Base-by-base conservation (phyloP, 1,140 invertebrate species). In the Trichonephila inaurata region DNA sequence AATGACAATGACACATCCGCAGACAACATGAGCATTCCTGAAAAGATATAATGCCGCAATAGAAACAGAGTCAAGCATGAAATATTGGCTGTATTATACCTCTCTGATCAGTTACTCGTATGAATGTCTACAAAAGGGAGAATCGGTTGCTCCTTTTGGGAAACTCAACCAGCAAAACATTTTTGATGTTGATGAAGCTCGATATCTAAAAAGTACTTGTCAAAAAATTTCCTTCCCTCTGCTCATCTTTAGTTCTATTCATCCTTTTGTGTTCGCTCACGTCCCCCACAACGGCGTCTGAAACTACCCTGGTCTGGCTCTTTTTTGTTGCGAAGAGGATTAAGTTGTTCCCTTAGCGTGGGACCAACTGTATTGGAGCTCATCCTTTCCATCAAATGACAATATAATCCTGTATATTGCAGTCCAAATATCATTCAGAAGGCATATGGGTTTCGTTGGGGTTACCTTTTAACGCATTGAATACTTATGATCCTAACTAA, bases 311-410 rank as follows among this genome's bases (percentile, higher is more conserved):
- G 16, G 82, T 85, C 28, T 91, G 66, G 21, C 28, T 82, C 58
- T n/a, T 91, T 62, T 12, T 69, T 66, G 64, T 66, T 66, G 24
- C 64, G 19, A 24, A 66, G 64, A 3, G 91, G 91, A 92, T 92
- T 92, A 92, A 92, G 91, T 92, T 92, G 91, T 92, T 86, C 82
- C 77, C 81, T 85, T 86, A 85, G 33, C 91, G 91, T 92, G 91
- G 91, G 91, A 92, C 91, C 91, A 24, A 44, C 77, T 51, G 10
- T 16, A 19, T 51, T 14, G 40, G 21, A 66, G 21, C n/a, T 86
- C n/a, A 24, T 24, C 28, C 40, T 62, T n/a, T 72, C 82, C 62
- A 92, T 92, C 83, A 85, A 92, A 92, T 58, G 91, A 92, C 62
- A 85, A 86, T 92, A 82, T 82, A 86, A 92, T 92, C 91, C 91